Evolutionary conservation across 92 coral and sea anemone species (phyloP).

Genomic region (Micromussa lordhowensis): DNA sequence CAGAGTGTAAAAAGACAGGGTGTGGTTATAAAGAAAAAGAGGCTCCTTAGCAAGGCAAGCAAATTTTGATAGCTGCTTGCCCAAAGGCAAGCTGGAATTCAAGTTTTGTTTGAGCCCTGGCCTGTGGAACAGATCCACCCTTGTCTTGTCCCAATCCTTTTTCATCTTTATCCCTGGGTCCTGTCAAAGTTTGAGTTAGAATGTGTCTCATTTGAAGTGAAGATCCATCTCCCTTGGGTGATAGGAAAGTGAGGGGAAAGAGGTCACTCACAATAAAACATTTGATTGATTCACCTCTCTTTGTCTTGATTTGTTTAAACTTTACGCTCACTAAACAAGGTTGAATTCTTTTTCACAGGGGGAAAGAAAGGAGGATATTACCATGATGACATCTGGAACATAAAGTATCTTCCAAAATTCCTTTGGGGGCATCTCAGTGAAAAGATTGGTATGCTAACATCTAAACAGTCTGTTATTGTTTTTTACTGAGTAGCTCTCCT

Average conservation of each 20-base stretch:
- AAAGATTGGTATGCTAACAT: constrained; percentile 76
- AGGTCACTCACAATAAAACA: neutral
- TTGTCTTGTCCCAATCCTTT: too few species aligned
- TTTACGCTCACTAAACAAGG: neutral
- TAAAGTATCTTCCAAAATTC: constrained; percentile 90
- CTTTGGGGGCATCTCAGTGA: constrained; percentile 96
- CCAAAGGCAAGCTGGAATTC: too few species aligned
- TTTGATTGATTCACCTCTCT: neutral
- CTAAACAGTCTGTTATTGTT: neutral
- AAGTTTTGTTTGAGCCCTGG: too few species aligned
- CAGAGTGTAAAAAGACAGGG: too few species aligned
- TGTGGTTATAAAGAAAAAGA: too few species aligned
- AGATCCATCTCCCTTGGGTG: too few species aligned
- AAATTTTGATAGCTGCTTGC: too few species aligned
- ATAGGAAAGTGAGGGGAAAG: neutral
- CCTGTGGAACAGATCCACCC: too few species aligned
- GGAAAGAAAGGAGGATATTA: constrained; percentile 94
- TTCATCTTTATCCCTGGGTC: too few species aligned
- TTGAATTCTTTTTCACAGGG: constrained; percentile 49
- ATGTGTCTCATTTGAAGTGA: too few species aligned
- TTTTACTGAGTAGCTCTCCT: neutral
- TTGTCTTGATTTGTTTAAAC: neutral
- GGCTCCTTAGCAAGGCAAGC: too few species aligned
- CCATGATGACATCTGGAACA: constrained; percentile 99
- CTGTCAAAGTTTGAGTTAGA: too few species aligned